A percentile compares a stretch with the other conserved stretches of the same genome.
These are phyloP conservation scores for Mirounga angustirostris DNA, from an alignment of 2,113 vertebrate species.

Conservation along the genomic window DNA sequence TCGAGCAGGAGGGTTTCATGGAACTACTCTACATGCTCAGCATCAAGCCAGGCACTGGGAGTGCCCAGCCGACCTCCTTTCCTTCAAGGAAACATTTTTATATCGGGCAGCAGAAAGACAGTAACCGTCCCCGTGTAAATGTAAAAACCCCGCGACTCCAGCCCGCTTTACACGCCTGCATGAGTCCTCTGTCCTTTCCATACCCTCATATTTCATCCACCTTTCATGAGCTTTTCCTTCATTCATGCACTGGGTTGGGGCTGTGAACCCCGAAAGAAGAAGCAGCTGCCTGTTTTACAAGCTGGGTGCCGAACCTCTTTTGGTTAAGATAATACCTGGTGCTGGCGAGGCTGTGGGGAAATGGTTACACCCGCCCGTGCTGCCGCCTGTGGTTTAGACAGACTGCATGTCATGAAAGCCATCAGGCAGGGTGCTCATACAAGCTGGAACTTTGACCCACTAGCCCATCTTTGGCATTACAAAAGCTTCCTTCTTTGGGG, in stretches of 20 bases:
- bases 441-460: background rate
- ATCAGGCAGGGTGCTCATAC: background rate
- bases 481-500: background rate
- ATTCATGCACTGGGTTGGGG: background rate
- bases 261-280: background rate
- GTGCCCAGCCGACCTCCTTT: background rate
- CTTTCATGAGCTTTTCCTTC: background rate
- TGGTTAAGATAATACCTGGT: background rate
- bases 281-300: background rate
- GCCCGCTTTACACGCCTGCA: background rate
- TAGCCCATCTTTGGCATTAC: background rate
- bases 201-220: background rate
- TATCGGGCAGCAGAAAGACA: background rate
- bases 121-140: background rate
- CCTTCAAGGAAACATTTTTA: background rate
- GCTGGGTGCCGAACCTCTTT: background rate
- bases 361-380: background rate
- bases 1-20: background rate
- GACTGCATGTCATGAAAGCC: background rate
- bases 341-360: background rate
- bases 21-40: rapidly evolving
- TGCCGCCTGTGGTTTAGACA: background rate
- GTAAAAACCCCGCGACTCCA: background rate
- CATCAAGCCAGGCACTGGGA: background rate
- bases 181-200: background rate